phyloP scores from a whole-genome alignment of 2,797 vertebrate genomes.

The Threskiornis aethiopicus region DNA sequence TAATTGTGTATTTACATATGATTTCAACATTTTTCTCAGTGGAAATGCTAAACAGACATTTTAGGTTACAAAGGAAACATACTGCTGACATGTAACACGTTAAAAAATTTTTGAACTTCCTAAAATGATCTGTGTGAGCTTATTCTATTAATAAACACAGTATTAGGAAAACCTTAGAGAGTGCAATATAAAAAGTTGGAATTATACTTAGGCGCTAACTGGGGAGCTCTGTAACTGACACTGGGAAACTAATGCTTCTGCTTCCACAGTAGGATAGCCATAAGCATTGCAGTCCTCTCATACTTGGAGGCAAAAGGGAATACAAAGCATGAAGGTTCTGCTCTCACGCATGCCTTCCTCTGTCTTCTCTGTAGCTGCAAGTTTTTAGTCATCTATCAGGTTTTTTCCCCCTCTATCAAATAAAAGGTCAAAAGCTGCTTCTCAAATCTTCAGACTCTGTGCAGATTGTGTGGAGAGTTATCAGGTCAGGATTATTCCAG shows the following conservation, averaged over 20 bases:
- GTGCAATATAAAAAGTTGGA: not conserved
- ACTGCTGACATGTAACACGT: not conserved
- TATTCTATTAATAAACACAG: not conserved
- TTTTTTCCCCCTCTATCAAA: not conserved
- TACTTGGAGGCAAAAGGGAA: not conserved
- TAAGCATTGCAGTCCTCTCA: not conserved
- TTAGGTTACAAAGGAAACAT: not conserved
- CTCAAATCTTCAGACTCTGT: not conserved
- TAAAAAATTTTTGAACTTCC: not conserved
- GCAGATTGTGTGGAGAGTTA: not conserved
- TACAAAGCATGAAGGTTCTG: not conserved
- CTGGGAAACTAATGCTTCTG: not conserved
- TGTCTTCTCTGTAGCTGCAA: not conserved
- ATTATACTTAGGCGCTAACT: not conserved
- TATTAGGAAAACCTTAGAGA: not conserved
- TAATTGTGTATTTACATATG: not conserved
- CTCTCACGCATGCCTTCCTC: not conserved
- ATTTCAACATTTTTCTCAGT: not conserved
- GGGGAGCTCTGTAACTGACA: not conserved
- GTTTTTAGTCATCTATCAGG: not conserved
- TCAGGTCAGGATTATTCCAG: not conserved
- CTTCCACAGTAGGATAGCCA: not conserved
- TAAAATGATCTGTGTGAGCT: not conserved
- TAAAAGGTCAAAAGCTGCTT: not conserved
- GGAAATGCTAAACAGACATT: not conserved